Conservation (phyloP, 1,140 invertebrate species). For the Mycetomoellerius zeteki region DNA sequence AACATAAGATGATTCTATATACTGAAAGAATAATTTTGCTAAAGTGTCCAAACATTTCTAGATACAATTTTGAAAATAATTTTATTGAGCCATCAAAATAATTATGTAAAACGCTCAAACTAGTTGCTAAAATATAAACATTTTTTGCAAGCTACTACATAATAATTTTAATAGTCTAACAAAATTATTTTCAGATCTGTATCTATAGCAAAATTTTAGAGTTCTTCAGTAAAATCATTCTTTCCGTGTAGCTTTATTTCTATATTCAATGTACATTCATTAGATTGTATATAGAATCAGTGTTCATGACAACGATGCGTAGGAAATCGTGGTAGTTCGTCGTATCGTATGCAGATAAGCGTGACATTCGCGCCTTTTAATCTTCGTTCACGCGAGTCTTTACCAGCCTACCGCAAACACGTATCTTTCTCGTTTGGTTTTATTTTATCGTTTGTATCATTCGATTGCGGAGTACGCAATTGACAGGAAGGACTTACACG, state of each 20-base stretch:
- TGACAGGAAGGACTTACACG: conserved; percentile 32
- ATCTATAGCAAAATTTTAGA: too few species aligned
- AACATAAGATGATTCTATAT: not conserved
- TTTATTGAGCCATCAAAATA: too few species aligned
- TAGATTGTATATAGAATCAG: not conserved
- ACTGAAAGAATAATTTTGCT: too few species aligned
- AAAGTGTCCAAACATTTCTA: too few species aligned
- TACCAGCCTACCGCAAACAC: not conserved
- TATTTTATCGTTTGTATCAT: conserved; percentile 4
- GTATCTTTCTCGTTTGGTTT: not conserved
- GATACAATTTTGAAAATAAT: too few species aligned
- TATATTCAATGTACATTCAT: not conserved
- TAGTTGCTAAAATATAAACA: too few species aligned
- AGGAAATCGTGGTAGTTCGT: conserved; percentile 15
- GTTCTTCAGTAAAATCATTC: too few species aligned
- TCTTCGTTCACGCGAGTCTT: not conserved
- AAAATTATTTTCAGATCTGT: too few species aligned
- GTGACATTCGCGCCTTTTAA: conserved; percentile 31
- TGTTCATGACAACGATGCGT: not conserved
- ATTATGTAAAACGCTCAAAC: too few species aligned
- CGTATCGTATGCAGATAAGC: not conserved
- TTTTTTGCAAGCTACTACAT: too few species aligned
- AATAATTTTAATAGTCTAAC: too few species aligned
- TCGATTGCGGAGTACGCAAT: not conserved
- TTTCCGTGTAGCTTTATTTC: not conserved